Conservation (phyloP, 2,113 vertebrate genomes). For the Colius striatus region DNA sequence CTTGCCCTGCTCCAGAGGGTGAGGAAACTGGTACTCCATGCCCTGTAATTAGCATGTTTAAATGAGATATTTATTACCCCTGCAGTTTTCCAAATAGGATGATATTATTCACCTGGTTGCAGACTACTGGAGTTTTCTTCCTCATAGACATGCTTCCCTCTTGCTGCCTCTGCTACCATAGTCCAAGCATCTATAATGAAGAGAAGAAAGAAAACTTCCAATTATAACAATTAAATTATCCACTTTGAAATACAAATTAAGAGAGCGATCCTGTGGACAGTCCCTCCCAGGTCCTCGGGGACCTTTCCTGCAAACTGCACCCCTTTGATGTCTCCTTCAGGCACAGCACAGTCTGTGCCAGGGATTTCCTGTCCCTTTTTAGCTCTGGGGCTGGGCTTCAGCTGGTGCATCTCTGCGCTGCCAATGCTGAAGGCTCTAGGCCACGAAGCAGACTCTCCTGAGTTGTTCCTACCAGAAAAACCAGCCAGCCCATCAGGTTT, state of each 20-base stretch:
- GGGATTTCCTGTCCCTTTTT: background rate
- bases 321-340: background rate
- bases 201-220: background rate
- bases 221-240: conserved; percentile 12
- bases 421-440: background rate
- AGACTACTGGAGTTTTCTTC: background rate
- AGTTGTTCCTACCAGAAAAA: background rate
- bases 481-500: background rate
- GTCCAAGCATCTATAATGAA: background rate
- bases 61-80: background rate
- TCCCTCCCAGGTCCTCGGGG: background rate
- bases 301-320: background rate
- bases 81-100: background rate
- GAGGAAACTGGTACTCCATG: background rate
- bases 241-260: conserved; percentile 12
- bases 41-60: background rate
- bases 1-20: background rate
- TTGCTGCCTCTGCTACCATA: accelerated
- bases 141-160: background rate
- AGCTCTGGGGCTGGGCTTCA: background rate
- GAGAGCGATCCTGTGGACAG: background rate
- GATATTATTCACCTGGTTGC: background rate
- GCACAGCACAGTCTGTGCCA: background rate
- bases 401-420: accelerated
- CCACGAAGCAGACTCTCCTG: accelerated